Base-by-base conservation (phyloP, 1,140 invertebrate species). In the Drosophila littoralis region DNA sequence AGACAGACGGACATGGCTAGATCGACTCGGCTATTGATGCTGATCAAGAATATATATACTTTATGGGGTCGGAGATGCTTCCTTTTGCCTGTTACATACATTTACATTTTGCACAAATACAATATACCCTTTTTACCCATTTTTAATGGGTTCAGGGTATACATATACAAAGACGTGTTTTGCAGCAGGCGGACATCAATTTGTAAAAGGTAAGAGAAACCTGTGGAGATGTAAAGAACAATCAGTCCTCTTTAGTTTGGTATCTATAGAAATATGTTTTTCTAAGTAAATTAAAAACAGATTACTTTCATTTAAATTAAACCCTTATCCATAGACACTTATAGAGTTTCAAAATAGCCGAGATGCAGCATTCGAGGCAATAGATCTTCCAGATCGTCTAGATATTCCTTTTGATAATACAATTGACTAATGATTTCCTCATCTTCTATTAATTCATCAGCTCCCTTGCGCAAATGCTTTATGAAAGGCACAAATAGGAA, bases 391-490 rank as follows among this genome's bases (percentile, higher is more conserved):
- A 75, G 8, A 12, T 60, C 58, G 4, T 12, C 15, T 8, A 33
- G 28, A 13, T 60, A 60, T 17, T 60, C 58, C 43, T 35, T 46
- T 46, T 60, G 28, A 60, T 46, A 60, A 13, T 46, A 48, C 9
- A 60, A 6, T 7, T 36, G 10, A 2, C 7, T 12, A 4, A 33
- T 2, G 10, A 8, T 6, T 7, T 46, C n/a, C 0, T 22, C 6
- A 35, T 60, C 32, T 2, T 33, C 32, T 9, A 17, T 8, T 7
- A 60, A 33, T 7, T 60, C 13, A 17, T 60, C 57, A 32, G 9
- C 13, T 0, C 58, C 43, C 6, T 60, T 60, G 58, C 43, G 43
- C 13, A 60, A 46, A n/a, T 46, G 15, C 28, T 35, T 45, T 7
- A 60, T 45, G 1, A 60, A 17, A 12, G 58, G 58, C 2, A 46